Evolutionary conservation across 2,888 invertebrate genomes (phyloP), one percentile per base, ranked within the genome.

Genomic region (Mimachlamys varia): DNA sequence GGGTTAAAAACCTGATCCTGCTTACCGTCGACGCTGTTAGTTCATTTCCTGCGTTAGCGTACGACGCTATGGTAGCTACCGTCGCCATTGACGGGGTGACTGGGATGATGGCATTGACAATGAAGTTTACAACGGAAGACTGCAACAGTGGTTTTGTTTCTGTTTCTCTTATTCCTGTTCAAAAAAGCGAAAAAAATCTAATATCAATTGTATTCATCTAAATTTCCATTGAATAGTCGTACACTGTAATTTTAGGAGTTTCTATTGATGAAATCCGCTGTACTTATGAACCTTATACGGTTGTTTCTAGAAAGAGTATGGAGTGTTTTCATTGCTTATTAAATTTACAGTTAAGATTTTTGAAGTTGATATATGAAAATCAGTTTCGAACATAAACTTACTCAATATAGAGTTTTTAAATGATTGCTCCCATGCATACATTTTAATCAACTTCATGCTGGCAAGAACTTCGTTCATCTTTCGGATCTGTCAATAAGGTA

Each of bases 11-110:
- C n/a, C 13, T 12, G 19, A 13, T 17, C 15, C 1, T 12, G 19
- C 53, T 53, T 97, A 98, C 98, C 97, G 97, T 97, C 22, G 97
- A 97, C 12, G 97, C 97, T 27, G 97, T 97, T 17, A 98, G 97
- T 93, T 97, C 97, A 95, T 97, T 96, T 88, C 97, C 97, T 38
- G 97, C 95, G 2, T 97, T 96, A 44, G 97, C 97, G 92, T 97
- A 97, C 22, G 97, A 96, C 50, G 97, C 96, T 94, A 98, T 97
- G 0, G 97, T 97, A 87, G 97, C 96, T 92, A 97, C 97, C 27
- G 97, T 97, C 0, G 97, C 97, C 49, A 98, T 96, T 22, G 97
- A 97, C 15, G 97, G 97, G 49, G 97, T 97, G 27, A 97, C 97
- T 17, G 97, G 97, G 19, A 97, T 97, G 91, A 97, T 96, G 15